A percentile compares a stretch with the other conserved stretches of the same genome.
Conservation (phyloP, 2,113 vertebrate species). For the Coptodon rendalli region DNA sequence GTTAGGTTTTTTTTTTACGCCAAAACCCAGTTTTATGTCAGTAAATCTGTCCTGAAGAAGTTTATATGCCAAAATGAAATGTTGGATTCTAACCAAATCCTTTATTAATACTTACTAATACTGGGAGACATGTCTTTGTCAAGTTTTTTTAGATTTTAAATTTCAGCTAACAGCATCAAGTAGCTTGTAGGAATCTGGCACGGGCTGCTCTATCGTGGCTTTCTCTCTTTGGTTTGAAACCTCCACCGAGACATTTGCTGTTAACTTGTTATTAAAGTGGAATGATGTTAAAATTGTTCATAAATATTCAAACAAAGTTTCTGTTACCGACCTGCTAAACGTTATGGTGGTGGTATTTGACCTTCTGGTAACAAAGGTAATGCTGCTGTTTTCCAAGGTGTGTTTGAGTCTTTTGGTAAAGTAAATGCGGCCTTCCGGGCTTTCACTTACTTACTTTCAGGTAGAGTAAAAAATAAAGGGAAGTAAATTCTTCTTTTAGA, state of each 20-base stretch:
- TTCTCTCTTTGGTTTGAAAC: background rate
- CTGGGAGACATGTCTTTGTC: background rate
- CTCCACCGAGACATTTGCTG: background rate
- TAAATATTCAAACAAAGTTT: background rate
- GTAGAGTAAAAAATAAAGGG: background rate
- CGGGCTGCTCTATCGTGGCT: fast-evolving
- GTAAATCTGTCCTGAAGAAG: background rate
- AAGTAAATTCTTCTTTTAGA: background rate
- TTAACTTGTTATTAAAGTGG: background rate
- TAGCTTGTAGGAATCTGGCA: background rate
- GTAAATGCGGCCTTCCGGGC: background rate
- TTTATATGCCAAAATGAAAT: background rate
- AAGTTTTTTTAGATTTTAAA: background rate
- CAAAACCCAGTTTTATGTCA: background rate
- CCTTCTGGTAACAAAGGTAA: background rate
- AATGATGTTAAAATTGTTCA: background rate
- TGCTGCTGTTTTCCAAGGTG: background rate
- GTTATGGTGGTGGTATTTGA: background rate
- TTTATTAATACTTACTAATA: fast-evolving
- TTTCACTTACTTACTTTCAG: background rate
- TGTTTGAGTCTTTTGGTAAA: background rate
- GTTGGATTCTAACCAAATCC: background rate
- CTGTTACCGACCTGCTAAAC: background rate
- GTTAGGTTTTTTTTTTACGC: background rate
- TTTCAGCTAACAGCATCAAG: background rate